These are phyloP conservation scores for Remorina albescens DNA, from an alignment of 2,797 vertebrate species.

Conservation along the genomic window DNA sequence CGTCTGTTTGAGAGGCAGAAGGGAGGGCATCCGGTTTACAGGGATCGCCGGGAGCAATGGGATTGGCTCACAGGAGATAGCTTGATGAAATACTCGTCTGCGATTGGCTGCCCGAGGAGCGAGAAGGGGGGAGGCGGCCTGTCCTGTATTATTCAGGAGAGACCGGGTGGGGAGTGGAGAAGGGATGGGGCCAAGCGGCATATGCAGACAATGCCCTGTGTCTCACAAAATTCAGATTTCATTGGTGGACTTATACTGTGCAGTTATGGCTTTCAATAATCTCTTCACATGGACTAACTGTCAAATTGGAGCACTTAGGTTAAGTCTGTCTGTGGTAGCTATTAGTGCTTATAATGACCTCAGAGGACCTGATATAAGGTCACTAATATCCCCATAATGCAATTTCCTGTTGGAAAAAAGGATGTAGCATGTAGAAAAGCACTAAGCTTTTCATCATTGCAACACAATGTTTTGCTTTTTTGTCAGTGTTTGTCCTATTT, in stretches of 20 bases:
- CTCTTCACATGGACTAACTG: conserved; percentile 49
- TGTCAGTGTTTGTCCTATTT: conserved; percentile 19
- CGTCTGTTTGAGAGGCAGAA: conserved; percentile 70
- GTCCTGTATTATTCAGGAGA: conserved; percentile 75
- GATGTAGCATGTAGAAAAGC: conserved; percentile 5
- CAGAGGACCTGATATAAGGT: conserved; percentile 25
- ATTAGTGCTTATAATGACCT: conserved; percentile 43
- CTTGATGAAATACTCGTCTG: conserved; percentile 68
- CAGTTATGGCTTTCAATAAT: conserved; percentile 55
- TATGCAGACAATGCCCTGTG: conserved; percentile 75
- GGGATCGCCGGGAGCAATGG: conserved; percentile 67
- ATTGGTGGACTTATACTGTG: conserved; percentile 49
- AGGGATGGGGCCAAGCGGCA: conserved; percentile 66
- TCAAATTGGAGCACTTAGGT: conserved; percentile 36
- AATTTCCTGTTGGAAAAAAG: conserved; percentile 29
- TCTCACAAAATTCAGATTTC: conserved; percentile 62
- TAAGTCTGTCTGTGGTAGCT: conserved; percentile 32
- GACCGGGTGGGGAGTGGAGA: conserved; percentile 70
- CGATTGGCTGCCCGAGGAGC: conserved; percentile 65
- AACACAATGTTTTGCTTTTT: background rate
- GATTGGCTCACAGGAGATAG: conserved; percentile 78
- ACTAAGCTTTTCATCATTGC: background rate
- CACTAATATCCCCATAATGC: conserved; percentile 25
- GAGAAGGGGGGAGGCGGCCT: conserved; percentile 22
- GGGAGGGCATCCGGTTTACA: conserved; percentile 77